Evolutionary conservation across 1,140 invertebrate genomes (phyloP), one percentile per base, ranked within the genome.

Genomic region (Drosophila malerkotliana): DNA sequence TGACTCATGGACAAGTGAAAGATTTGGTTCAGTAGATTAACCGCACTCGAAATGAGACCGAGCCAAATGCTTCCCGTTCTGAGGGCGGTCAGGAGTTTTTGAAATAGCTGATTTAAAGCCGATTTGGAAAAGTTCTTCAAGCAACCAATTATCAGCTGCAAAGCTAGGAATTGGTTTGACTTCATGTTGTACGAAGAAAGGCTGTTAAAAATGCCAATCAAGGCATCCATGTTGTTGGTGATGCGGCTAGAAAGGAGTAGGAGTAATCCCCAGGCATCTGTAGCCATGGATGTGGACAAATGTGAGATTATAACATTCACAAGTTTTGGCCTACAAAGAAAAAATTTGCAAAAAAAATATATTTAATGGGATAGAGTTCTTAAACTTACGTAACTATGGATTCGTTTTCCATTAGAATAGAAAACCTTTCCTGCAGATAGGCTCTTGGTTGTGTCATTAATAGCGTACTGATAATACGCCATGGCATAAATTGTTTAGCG

Each of bases 181-280:
- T 88, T 81, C 83, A 82, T 88, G 34, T 82, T 87, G 49, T 72
- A 88, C 3, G 83, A 88, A 3, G 83, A 83, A 8, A 88, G 47
- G 0, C 61, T 26, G 30, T 83, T 83, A 12, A 91, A 91, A 3
- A 60, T 76, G 34, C 72, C 72, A 4, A 91, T 85, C 0, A 91
- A 53, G 1, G 85, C 60, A 48, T 92, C 91, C 63, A 68, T 68
- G 54, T 79, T 92, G 32, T 85, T 88, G 14, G 75, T 90, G n/a
- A 92, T 90, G 3, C 91, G 84, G 45, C 84, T 90, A 3, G 82
- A 87, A 30, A 87, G 41, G 0, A 87, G 37, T 0, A 87, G 39
- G 3, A 92, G 58, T 10, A 92, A 10, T 4, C 81, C 71, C 91
- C 91, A 92, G 24, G 91, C 91, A 63, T 92, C 91, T 1, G 88